Percentiles rank a stretch among this genome's conserved stretches.
phyloP scores from a whole-genome alignment of 2,888 invertebrate genomes.

The Platycnemis pennipes region DNA sequence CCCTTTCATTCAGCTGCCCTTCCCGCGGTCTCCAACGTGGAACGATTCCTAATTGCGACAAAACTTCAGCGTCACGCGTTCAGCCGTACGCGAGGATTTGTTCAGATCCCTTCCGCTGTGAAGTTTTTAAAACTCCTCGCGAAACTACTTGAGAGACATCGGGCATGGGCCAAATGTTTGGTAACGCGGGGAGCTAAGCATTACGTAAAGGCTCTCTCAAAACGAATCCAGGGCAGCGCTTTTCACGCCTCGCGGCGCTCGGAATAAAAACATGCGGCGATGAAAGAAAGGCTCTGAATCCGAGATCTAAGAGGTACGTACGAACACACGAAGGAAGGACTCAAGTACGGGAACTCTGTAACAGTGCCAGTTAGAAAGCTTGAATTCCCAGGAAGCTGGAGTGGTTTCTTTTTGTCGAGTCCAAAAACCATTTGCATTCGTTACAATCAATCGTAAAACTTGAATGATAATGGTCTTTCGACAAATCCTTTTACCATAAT shows the following conservation, averaged over 20 bases:
- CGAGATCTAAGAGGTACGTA: background rate
- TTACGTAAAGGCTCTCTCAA: background rate
- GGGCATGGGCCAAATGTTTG: constrained; percentile 7
- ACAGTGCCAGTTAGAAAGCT: constrained; percentile 6
- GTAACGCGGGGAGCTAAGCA: background rate
- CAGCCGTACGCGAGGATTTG: background rate
- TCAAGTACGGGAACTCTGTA: background rate
- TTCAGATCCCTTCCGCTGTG: background rate
- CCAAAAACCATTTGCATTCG: no score
- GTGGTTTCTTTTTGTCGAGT: no score
- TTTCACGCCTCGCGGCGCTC: constrained; percentile 9
- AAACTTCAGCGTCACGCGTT: background rate
- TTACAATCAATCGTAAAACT: no score
- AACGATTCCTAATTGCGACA: background rate
- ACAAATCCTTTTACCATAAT: no score
- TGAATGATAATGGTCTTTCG: no score
- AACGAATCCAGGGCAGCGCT: background rate
- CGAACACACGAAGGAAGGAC: background rate
- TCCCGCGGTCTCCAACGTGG: background rate
- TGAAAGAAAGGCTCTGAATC: background rate
- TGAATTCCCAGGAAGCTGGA: background rate
- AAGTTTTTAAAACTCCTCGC: background rate
- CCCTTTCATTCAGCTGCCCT: no score
- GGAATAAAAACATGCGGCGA: background rate
- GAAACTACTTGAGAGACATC: background rate